Base-by-base conservation (phyloP, 2,888 invertebrate genomes). In the Enchytraeus crypticus region DNA sequence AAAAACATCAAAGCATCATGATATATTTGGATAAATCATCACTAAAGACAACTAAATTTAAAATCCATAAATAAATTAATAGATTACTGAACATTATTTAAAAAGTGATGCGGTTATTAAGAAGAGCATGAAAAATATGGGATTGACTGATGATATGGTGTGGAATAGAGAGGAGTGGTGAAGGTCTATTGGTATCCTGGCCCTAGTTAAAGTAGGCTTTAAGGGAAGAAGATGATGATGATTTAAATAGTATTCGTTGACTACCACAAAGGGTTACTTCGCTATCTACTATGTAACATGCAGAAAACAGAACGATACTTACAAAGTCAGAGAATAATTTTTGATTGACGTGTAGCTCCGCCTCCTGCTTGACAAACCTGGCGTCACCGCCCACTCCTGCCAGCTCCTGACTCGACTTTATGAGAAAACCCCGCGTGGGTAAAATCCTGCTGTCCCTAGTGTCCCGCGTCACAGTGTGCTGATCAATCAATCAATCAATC, bases 331-430 rank as follows among this genome's bases (percentile, higher is more conserved):
- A 82, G 61, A 84, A 79, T 0, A 89, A 78, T 0, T 86, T 84
- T 71, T 85, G 81, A 78, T 87, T 88, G 26, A 84, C 79, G 80
- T 91, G 89, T 26, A 87, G 77, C 69, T 85, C 85, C 8, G 87
- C 75, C 69, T 91, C 91, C 68, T 88, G 88, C 80, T 90, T 90
- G 32, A 91, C 75, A 77, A 91, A 92, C 21, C 89, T 88, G n/a
- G 92, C 86, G 75, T 92, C 89, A 2, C 97, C 97, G 11, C 95
- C 93, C 5, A 93, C 77, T 0, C 92, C 87, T 30, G 93, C 91
- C 71, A 89, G 83, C 80, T 97, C 96, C 69, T 75, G 76, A 11
- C 66, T 66, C 23, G 74, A 56, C 80, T 87, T 87, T 5, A 89
- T 78, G 67, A 87, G 81, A 5, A 84, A 65, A 23, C 93, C 93